A percentile compares a stretch with the other conserved stretches of the same genome.
Evolutionary conservation across 2,113 vertebrate genomes (phyloP).

Genomic region (Nicator chloris): DNA sequence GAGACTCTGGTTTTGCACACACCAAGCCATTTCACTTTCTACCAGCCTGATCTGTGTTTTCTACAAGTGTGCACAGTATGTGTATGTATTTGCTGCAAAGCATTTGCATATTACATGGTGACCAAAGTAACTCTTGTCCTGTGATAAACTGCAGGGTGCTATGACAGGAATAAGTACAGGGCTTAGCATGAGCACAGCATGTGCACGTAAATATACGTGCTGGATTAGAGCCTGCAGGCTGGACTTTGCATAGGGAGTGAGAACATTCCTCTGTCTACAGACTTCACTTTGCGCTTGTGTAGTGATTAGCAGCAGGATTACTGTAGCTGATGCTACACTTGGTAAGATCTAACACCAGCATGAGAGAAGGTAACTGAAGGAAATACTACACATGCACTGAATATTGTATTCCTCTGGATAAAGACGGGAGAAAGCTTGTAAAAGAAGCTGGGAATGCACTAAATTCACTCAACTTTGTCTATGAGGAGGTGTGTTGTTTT

Average conservation of each 20-base stretch:
- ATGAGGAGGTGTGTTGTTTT: neutral
- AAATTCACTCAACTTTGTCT: neutral
- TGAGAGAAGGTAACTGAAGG: neutral
- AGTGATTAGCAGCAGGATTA: neutral
- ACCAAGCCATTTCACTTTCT: neutral
- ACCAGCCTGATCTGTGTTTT: neutral
- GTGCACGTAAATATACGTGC: neutral
- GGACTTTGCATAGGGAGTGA: neutral
- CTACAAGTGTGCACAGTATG: neutral
- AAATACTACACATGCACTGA: neutral
- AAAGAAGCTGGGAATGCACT: neutral
- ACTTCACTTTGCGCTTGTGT: neutral
- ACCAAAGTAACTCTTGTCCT: neutral
- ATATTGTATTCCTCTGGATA: neutral
- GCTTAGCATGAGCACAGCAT: neutral
- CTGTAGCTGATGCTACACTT: neutral
- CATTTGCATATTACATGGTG: neutral
- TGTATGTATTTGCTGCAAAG: neutral
- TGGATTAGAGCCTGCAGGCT: neutral
- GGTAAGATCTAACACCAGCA: neutral
- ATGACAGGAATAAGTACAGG: neutral
- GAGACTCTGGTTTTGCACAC: neutral
- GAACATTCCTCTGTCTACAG: neutral
- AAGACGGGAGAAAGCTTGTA: neutral
- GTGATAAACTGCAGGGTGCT: neutral